Evolutionary conservation across 2,888 invertebrate genomes (phyloP), one percentile per base, ranked within the genome.

Genomic region (Andrena flavipes): DNA sequence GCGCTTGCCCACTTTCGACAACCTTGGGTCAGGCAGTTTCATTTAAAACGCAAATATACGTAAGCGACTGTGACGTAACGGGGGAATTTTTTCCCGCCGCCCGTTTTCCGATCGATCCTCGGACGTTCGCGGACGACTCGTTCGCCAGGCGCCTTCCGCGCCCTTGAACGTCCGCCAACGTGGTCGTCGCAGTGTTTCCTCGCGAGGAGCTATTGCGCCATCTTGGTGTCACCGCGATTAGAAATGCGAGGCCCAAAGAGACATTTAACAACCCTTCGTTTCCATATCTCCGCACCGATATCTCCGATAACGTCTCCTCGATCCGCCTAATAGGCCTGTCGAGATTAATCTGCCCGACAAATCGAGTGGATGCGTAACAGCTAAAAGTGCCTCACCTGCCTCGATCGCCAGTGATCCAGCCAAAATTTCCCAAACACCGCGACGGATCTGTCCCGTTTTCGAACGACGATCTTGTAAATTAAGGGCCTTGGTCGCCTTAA

Each of bases 121-220:
- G 20, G 6, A 8, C 7, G 29, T 63, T 49, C 62, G 30, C 30
- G 29, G 23, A 33, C 59, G 72, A 76, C 76, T 72, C 67, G 76
- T 71, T 77, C 65, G 42, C 42, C 33, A 42, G 69, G 68, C 68
- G 81, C 70, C 80, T 67, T 26, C 76, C 29, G 60, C 76, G 85
- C 84, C 85, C 84, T 84, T 85, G 84, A 82, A 84, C 71, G 72
- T 62, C 77, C 84, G 77, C 71, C 80, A 76, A 75, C 78, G 84
- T 76, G 72, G 63, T 81, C 33, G 42, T 56, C 69, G 65, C 54
- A 60, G 71, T 64, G 54, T 73, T 70, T 82, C 69, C 64, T 30
- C 49, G 77, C 64, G 30, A 23, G 63, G 20, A 75, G 63, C 60
- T 54, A 76, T 82, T 79, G 71, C 84, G 76, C 80, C 82, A 84